phyloP scores from a whole-genome alignment of 2,888 invertebrate species.

The Margaritifera margaritifera region DNA sequence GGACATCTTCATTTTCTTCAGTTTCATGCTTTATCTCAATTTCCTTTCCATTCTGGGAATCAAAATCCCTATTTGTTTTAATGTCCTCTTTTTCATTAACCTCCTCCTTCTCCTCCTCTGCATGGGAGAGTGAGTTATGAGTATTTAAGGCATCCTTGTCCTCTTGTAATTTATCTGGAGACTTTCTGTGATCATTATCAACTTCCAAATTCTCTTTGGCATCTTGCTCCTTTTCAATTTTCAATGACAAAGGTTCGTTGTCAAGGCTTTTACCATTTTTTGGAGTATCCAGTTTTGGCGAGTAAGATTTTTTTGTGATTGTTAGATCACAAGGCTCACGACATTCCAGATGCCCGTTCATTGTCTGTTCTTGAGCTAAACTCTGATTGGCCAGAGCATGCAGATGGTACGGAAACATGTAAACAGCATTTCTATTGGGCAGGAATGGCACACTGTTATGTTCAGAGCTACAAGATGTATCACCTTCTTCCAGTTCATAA shows the following conservation, averaged over 20 bases:
- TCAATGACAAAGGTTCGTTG: no score
- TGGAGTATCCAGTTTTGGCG: not conserved
- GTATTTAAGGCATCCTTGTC: no score
- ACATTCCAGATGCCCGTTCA: conserved; percentile 22
- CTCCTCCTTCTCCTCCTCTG: conserved; percentile 42
- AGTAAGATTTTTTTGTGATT: conserved; percentile 34
- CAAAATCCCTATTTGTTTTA: conserved; percentile 1
- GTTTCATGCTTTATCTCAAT: conserved; percentile 11
- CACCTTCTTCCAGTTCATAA: conserved; percentile 58
- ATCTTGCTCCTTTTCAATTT: not conserved
- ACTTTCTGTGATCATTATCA: no score
- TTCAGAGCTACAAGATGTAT: conserved; percentile 7
- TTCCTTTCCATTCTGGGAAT: not conserved
- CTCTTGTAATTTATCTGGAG: no score
- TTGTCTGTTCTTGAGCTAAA: no score
- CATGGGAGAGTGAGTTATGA: conserved; percentile 12
- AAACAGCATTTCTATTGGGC: conserved; percentile 70
- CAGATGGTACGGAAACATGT: conserved; percentile 65
- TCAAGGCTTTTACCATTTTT: no score
- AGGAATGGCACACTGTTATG: conserved; percentile 55
- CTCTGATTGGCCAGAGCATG: conserved; percentile 20
- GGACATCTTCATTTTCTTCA: conserved; percentile 7
- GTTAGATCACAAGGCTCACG: conserved; percentile 52
- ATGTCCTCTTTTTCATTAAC: conserved; percentile 30
- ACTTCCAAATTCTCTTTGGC: not conserved